Percentiles rank a stretch among this genome's conserved stretches.
Evolutionary conservation across 2,797 vertebrate species (phyloP).

Genomic region (Eutrigla gurnardus): DNA sequence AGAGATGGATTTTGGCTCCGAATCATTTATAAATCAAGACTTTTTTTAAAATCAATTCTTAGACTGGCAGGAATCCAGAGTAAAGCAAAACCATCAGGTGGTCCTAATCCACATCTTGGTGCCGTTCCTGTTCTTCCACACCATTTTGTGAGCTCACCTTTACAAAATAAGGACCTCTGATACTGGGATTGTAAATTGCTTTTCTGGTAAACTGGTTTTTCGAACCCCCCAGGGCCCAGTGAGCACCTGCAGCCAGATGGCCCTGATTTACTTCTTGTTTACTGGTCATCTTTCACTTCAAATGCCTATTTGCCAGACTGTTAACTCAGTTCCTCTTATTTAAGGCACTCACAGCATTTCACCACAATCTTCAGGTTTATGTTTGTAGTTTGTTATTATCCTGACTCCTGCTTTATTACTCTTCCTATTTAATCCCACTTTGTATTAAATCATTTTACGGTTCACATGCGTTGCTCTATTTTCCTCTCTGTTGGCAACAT

Average conservation of each 20-base stretch:
- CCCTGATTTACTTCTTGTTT: slow-evolving; percentile 9
- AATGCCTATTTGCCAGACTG: neutral
- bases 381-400: neutral
- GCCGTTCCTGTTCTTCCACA: slow-evolving; percentile 10
- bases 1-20: neutral
- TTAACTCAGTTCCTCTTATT: neutral
- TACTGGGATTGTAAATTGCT: slow-evolving; percentile 27
- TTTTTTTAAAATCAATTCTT: neutral
- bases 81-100: slow-evolving; percentile 1
- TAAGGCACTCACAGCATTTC: neutral
- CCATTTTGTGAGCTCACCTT: slow-evolving; percentile 30
- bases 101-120: slow-evolving; percentile 25
- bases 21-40: neutral
- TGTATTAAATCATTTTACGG: neutral
- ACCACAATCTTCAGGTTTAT: neutral
- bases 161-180: slow-evolving; percentile 6
- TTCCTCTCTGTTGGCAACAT: neutral
- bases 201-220: slow-evolving; percentile 26
- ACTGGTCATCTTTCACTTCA: neutral
- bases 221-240: neutral
- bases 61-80: neutral
- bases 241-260: slow-evolving; percentile 43
- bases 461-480: neutral
- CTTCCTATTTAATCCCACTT: neutral
- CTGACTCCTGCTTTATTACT: neutral